Percentiles rank a stretch among this genome's conserved stretches.
These are phyloP conservation scores for Hemaris fuciformis DNA, from an alignment of 2,888 invertebrate genomes.

Conservation along the genomic window DNA sequence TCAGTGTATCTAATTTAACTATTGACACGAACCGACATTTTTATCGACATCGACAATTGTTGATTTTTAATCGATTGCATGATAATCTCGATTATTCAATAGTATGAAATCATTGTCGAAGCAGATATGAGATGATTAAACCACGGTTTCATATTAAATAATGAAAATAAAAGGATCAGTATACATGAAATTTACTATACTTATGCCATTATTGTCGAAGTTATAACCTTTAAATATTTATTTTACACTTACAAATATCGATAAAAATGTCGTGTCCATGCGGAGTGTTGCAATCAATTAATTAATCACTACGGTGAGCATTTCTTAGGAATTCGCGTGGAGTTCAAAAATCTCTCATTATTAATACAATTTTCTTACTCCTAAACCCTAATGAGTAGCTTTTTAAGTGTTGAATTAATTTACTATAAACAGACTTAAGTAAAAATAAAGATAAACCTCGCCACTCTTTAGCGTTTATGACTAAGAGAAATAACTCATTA, in stretches of 20 bases:
- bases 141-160: neutral
- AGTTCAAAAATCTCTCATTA: conserved; percentile 7
- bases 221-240: neutral
- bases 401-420: neutral
- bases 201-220: neutral
- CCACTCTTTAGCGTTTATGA: neutral
- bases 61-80: neutral
- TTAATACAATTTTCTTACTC: neutral
- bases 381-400: neutral
- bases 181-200: neutral
- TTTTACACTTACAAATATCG: conserved; percentile 13
- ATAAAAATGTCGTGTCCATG: conserved; percentile 18
- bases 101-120: neutral
- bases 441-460: neutral
- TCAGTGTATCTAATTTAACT: conserved; percentile 15
- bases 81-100: neutral
- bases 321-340: conserved; percentile 29
- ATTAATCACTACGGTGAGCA: conserved; percentile 38
- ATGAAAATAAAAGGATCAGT: neutral
- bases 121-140: neutral
- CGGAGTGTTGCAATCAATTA: neutral
- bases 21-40: conserved; percentile 5
- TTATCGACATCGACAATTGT: neutral
- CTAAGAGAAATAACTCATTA: neutral
- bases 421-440: neutral